Conservation (phyloP, 1,140 invertebrate species). For the Orius insidiosus region DNA sequence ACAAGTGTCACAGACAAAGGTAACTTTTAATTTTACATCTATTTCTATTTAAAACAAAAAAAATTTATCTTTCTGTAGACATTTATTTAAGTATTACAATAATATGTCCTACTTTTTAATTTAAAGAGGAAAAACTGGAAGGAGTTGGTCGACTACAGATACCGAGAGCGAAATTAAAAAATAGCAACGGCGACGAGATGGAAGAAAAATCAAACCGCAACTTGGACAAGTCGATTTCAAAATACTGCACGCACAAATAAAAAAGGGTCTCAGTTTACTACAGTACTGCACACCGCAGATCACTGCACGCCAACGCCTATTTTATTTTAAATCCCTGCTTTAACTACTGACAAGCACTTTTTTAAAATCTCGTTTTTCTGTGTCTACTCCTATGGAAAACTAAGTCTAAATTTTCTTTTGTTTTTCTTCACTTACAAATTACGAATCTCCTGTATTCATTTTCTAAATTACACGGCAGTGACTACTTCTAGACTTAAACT, state of each 20-base stretch:
- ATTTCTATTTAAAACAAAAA: neutral
- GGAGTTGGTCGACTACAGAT: constrained; percentile 11
- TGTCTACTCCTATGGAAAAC: too few species aligned
- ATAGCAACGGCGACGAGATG: neutral
- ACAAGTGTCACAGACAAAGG: constrained; percentile 11
- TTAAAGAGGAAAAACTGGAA: constrained; percentile 10
- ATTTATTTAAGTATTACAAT: neutral
- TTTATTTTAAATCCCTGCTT: too few species aligned
- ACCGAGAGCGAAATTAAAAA: constrained; percentile 11
- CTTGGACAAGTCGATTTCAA: neutral
- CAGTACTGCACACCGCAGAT: constrained; percentile 13
- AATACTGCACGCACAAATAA: neutral
- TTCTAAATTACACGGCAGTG: too few species aligned
- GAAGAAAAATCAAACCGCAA: neutral
- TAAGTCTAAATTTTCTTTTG: too few species aligned
- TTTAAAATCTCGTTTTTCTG: too few species aligned
- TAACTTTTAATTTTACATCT: constrained; percentile 3
- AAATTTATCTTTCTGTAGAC: neutral
- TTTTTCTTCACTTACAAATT: too few species aligned
- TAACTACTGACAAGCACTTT: too few species aligned
- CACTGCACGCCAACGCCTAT: too few species aligned
- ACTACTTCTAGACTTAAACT: too few species aligned
- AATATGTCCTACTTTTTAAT: neutral
- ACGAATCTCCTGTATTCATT: too few species aligned
- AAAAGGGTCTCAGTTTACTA: constrained; percentile 10